A percentile compares a stretch with the other conserved stretches of the same genome.
Conservation (phyloP, 1,140 invertebrate genomes). For the Aphis craccivora region DNA sequence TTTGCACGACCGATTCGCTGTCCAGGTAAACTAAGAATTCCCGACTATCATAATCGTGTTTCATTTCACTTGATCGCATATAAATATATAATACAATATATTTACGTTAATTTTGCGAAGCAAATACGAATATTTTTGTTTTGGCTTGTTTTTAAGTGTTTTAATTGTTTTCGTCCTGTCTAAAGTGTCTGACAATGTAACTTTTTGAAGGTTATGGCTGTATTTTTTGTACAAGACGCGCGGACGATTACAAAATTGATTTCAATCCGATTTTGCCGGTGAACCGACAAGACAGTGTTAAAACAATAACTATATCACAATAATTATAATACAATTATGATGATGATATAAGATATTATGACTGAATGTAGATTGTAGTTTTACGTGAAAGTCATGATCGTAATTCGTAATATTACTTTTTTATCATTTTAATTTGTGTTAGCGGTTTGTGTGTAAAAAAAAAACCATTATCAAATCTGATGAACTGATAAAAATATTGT, state of each 20-base stretch:
- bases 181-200: not conserved
- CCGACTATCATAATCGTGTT: not conserved
- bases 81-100: too few species aligned
- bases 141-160: too few species aligned
- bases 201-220: slow-evolving; percentile 46
- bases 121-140: not conserved
- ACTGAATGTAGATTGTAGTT: not conserved
- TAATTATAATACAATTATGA: not conserved
- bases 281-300: not conserved
- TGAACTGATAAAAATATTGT: slow-evolving; percentile 30
- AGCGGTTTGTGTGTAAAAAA: not conserved
- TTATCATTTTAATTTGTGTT: not conserved
- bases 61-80: not conserved
- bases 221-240: not conserved
- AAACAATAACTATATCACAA: not conserved
- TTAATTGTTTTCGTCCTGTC: not conserved
- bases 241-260: not conserved
- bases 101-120: not conserved
- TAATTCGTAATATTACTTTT: not conserved
- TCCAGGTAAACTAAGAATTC: slow-evolving; percentile 4
- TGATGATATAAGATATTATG: not conserved
- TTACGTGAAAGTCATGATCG: not conserved
- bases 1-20: not conserved
- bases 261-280: not conserved
- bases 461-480: slow-evolving; percentile 12